Percentiles rank a stretch among this genome's conserved stretches.
Conservation (phyloP, 2,113 vertebrate genomes). For the Gasterosteus nipponicus region DNA sequence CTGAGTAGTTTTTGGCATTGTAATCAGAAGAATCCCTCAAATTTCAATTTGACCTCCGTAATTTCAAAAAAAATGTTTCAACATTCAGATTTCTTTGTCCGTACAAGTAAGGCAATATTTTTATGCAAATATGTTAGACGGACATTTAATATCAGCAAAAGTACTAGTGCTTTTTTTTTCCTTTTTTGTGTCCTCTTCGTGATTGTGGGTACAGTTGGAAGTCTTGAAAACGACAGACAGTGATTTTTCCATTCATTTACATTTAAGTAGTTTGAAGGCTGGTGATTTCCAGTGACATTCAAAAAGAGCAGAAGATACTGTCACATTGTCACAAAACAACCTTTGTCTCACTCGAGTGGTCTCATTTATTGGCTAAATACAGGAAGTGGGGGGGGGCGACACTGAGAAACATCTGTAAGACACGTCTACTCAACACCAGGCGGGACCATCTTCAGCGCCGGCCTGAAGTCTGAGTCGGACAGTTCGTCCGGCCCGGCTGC, state of each 20-base stretch:
- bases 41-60: slow-evolving; percentile 56
- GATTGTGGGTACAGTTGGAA: slow-evolving; percentile 45
- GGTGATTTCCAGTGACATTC: slow-evolving; percentile 77
- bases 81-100: slow-evolving; percentile 55
- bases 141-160: slow-evolving; percentile 56
- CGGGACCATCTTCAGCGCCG: slow-evolving; percentile 46
- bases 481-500: slow-evolving; percentile 32
- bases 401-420: slow-evolving; percentile 47
- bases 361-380: slow-evolving; percentile 63
- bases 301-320: slow-evolving; percentile 48
- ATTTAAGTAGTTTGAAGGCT: slow-evolving; percentile 66
- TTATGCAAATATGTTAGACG: slow-evolving; percentile 48
- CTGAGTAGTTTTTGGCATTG: slow-evolving; percentile 66
- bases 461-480: slow-evolving; percentile 40
- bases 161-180: slow-evolving; percentile 51
- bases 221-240: slow-evolving; percentile 61
- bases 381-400: slow-evolving; percentile 17
- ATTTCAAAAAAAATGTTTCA: slow-evolving; percentile 53
- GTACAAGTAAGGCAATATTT: slow-evolving; percentile 58
- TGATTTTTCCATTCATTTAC: slow-evolving; percentile 53
- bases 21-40: slow-evolving; percentile 51
- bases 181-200: slow-evolving; percentile 41
- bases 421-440: slow-evolving; percentile 43
- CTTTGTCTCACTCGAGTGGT: slow-evolving; percentile 56
- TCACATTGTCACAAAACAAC: slow-evolving; percentile 65